Conservation (phyloP, 2,797 vertebrate species). For the Hipposideros larvatus region DNA sequence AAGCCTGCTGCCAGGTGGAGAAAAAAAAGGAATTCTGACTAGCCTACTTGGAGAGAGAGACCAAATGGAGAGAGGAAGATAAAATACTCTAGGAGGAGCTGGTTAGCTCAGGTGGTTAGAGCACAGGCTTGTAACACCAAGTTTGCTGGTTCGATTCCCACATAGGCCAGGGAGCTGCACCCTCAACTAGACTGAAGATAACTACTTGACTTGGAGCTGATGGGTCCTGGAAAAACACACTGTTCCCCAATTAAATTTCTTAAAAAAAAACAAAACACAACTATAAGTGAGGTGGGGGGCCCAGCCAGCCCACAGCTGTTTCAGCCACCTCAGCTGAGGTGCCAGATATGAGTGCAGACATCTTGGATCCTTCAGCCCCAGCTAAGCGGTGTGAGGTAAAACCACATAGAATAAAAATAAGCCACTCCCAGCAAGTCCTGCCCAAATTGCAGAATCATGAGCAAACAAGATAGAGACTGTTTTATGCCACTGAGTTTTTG, state of each 20-base stretch:
- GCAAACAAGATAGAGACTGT: background rate
- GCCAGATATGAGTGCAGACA: background rate
- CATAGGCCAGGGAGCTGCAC: too few relatives aligned
- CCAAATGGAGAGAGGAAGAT: background rate
- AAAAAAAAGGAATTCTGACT: background rate
- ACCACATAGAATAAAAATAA: background rate
- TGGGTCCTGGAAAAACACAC: too few relatives aligned
- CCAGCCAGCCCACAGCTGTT: background rate
- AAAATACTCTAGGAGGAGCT: background rate
- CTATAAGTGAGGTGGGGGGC: background rate
- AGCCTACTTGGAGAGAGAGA: background rate
- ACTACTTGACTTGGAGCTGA: too few relatives aligned
- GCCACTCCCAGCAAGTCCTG: background rate
- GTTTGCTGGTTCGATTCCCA: too few relatives aligned
- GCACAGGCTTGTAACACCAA: too few relatives aligned
- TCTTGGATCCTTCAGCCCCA: background rate
- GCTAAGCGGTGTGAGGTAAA: background rate
- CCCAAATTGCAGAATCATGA: background rate
- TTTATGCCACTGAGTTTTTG: background rate
- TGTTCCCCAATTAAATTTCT: too few relatives aligned
- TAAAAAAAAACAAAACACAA: too few relatives aligned
- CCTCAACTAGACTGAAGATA: too few relatives aligned
- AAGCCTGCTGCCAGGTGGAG: background rate
- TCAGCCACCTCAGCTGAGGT: background rate
- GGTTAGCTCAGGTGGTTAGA: too few relatives aligned